phyloP scores from a whole-genome alignment of 2,888 invertebrate genomes.

The Perithous albicinctus region DNA sequence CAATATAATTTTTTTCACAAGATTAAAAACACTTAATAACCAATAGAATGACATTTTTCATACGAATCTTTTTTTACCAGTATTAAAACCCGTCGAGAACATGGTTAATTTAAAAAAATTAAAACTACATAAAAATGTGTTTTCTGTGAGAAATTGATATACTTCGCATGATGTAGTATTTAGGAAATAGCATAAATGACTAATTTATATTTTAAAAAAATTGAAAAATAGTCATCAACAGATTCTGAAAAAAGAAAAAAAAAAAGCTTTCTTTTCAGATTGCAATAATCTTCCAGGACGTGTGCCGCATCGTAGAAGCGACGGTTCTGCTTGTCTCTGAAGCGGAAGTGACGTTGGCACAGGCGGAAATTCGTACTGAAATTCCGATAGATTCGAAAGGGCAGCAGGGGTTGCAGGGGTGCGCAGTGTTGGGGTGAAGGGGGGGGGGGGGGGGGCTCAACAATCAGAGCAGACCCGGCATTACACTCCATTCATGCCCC shows the following conservation, averaged over 20 bases:
- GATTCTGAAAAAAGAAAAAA: background rate
- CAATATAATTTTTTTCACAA: no score
- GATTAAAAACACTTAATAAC: no score
- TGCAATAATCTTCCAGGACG: background rate
- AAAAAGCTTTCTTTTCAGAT: background rate
- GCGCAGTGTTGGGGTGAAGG: conserved; percentile 62
- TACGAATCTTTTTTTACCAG: no score
- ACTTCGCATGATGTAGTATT: background rate
- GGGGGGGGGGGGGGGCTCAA: no score
- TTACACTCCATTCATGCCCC: conserved; percentile 84
- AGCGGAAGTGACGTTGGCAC: conserved; percentile 81
- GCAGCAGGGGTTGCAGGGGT: conserved; percentile 71
- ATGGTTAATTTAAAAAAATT: no score
- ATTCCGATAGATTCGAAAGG: conserved; percentile 79
- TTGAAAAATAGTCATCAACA: background rate
- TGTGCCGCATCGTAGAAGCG: conserved; percentile 19
- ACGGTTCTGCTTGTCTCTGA: conserved; percentile 73
- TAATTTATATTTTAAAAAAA: background rate
- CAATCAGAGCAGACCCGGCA: conserved; percentile 83
- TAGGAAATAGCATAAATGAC: background rate
- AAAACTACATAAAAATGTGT: background rate
- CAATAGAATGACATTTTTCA: no score
- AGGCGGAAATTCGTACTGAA: conserved; percentile 82
- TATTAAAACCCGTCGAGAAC: no score
- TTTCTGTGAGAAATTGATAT: background rate